Percentiles rank a stretch among this genome's conserved stretches.
Evolutionary conservation across 2,113 vertebrate species (phyloP).

Genomic region (Choloepus hoffmanni): DNA sequence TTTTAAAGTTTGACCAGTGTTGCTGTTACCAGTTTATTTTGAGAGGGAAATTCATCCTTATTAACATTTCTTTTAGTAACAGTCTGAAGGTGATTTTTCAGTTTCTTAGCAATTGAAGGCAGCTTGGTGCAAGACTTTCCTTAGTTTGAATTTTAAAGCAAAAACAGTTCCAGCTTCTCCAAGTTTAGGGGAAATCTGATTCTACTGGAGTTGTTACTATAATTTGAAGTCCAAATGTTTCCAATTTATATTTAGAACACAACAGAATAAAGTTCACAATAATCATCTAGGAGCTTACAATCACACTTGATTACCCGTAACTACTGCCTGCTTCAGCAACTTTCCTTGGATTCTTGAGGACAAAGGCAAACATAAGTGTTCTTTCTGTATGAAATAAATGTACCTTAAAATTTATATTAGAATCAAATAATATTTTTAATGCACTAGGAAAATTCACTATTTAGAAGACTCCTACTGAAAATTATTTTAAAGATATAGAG

Average conservation of each 20-base stretch:
- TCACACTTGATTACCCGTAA: conserved; percentile 60
- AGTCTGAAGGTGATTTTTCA: conserved; percentile 58
- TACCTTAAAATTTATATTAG: neutral
- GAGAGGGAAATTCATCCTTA: conserved; percentile 3
- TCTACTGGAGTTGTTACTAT: conserved; percentile 58
- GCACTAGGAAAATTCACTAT: neutral
- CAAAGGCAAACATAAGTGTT: conserved; percentile 1
- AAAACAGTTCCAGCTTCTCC: conserved; percentile 55
- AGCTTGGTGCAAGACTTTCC: conserved; percentile 64
- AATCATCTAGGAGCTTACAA: conserved; percentile 38
- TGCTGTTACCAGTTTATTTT: conserved; percentile 7
- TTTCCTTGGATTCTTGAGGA: conserved; percentile 36
- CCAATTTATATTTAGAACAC: conserved; percentile 69
- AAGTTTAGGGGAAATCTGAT: conserved; percentile 70
- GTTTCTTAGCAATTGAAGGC: conserved; percentile 50
- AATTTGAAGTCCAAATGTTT: conserved; percentile 68
- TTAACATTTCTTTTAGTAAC: conserved; percentile 56
- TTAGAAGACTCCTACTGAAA: conserved; percentile 19
- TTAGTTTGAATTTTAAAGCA: conserved; percentile 68
- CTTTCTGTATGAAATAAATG: conserved; percentile 24
- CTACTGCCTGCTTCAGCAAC: conserved; percentile 36
- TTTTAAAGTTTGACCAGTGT: conserved; percentile 33
- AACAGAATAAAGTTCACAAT: conserved; percentile 24
- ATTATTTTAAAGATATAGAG: conserved; percentile 22
- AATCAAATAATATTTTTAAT: conserved; percentile 59